Percentiles rank a stretch among this genome's conserved stretches.
These are phyloP conservation scores for Plebejus anna DNA, from an alignment of 2,888 invertebrate species.

Conservation along the genomic window DNA sequence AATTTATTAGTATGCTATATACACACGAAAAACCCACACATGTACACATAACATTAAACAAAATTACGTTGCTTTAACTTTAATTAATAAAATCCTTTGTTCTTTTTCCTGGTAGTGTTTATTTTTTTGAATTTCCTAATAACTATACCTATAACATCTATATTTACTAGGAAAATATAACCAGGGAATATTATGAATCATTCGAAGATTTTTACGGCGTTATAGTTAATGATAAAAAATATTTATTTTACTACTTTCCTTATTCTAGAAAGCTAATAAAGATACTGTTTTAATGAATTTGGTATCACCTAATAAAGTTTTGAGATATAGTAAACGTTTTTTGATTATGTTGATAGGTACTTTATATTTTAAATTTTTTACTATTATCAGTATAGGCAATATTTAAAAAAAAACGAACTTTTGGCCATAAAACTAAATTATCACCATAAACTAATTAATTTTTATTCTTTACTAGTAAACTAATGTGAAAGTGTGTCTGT, in stretches of 20 bases:
- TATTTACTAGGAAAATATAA: conserved; percentile 15
- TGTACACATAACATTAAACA: not conserved
- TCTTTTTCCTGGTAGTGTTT: conserved; percentile 16
- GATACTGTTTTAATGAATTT: not conserved
- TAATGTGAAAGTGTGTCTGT: too few species aligned
- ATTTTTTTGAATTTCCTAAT: conserved; percentile 14
- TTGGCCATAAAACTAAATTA: too few species aligned
- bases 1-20: not conserved
- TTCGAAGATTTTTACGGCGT: not conserved
- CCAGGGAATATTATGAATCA: not conserved
- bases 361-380: not conserved
- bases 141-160: not conserved
- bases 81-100: conserved; percentile 8
- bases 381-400: not conserved
- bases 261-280: not conserved
- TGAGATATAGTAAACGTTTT: not conserved
- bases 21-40: not conserved
- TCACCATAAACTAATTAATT: too few species aligned
- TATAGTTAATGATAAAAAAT: not conserved
- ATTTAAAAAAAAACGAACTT: too few species aligned
- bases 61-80: conserved; percentile 17
- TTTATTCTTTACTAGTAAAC: too few species aligned
- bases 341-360: not conserved
- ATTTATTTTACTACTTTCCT: not conserved
- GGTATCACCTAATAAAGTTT: not conserved